Conservation (phyloP, 2,888 invertebrate species). For the Hirtodrosophila histrioides region DNA sequence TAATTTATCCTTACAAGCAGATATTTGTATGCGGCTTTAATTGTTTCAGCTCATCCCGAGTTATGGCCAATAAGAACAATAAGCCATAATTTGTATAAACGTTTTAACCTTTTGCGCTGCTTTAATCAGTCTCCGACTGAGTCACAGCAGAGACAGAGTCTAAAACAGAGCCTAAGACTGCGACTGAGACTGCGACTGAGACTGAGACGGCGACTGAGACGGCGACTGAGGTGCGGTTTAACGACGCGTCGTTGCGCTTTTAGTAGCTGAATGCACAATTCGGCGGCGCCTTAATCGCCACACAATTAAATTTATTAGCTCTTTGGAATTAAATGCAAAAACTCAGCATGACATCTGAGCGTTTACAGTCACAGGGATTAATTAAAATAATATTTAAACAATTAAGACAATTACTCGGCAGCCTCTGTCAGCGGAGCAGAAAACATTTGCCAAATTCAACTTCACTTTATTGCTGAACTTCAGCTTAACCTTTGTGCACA, state of each 20-base stretch:
- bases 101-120: conserved; percentile 20
- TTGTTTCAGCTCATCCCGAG: neutral
- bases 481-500: conserved; percentile 48
- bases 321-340: conserved; percentile 60
- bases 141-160: conserved; percentile 21
- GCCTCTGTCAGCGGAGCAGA: conserved; percentile 49
- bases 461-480: conserved; percentile 45
- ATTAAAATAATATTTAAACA: conserved; percentile 58
- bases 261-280: conserved; percentile 59
- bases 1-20: too few species aligned
- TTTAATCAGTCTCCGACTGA: conserved; percentile 22
- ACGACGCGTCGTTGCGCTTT: conserved; percentile 45
- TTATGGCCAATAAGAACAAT: neutral
- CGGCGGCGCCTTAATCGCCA: conserved; percentile 51
- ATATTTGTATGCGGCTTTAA: too few species aligned
- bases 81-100: neutral
- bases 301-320: conserved; percentile 73
- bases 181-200: conserved; percentile 31
- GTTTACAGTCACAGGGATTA: conserved; percentile 31
- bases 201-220: conserved; percentile 29
- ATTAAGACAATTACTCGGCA: conserved; percentile 58
- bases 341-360: conserved; percentile 57
- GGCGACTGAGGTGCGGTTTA: conserved; percentile 43
- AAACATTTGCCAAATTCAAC: conserved; percentile 49
- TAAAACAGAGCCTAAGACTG: conserved; percentile 31